Base-by-base conservation (phyloP, 1,140 invertebrate species). In the Sarcophaga bullata region DNA sequence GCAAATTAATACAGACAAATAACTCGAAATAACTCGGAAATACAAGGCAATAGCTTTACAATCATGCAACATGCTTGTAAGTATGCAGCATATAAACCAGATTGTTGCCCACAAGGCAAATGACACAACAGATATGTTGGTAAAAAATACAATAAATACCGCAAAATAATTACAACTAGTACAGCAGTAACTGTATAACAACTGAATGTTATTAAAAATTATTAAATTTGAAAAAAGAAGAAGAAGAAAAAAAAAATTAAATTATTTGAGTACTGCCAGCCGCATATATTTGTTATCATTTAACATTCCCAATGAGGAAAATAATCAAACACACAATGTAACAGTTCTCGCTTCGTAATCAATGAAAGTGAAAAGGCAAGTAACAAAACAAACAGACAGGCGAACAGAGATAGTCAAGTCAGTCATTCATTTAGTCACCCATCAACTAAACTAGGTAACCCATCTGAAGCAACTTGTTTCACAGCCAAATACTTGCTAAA, bases 1-100 rank as follows among this genome's bases (percentile, higher is more conserved):
- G 25, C 25, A 37, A 37, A 68, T 9, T 68, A 68, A 68, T 25
- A 8, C 25, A 19, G 19, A 68, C 62, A 68, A n/a, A n/a, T n/a
- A n/a, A n/a, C n/a, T n/a, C n/a, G n/a, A n/a, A n/a, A 68, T 68
- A 25, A 68, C 19, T 68, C 62, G 62, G 62, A 68, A 68, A 68
- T 68, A 37, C 4, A 25, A 25, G 19, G n/a, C 62, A 68, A 62
- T 6, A n/a, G 4, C 25, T 37, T 37, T 37, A 37, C 25, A 37
- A 37, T 37, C 25, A 37, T 37, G 25, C 25, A 37, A 37, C 25
- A 37, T 37, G 25, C 4, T 37, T 37, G 25, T 37, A 37, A 37
- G 25, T 37, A 37, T 37, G 25, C 25, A 37, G 25, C 25, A 37
- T 37, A 37, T 37, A 37, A 68, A 68, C 62, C 62, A 68, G 62